Evolutionary conservation across 2,888 invertebrate species (phyloP).

Genomic region (Autographa pulchrina): DNA sequence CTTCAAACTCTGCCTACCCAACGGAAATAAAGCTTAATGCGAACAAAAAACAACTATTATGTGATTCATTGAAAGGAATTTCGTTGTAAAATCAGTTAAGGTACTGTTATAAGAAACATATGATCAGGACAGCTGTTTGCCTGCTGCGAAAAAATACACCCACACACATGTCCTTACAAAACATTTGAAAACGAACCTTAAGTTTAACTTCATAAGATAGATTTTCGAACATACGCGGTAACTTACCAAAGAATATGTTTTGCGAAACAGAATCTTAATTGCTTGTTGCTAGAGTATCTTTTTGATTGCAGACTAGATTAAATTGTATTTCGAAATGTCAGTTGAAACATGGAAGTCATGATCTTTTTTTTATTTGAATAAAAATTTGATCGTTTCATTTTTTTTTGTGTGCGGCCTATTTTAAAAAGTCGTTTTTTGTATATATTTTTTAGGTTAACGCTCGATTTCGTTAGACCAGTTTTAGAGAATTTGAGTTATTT

Average conservation of each 20-base stretch:
- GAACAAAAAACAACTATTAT: slow-evolving; percentile 41
- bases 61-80: slow-evolving; percentile 59
- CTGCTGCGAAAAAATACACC: slow-evolving; percentile 62
- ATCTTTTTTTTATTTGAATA: background rate
- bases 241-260: background rate
- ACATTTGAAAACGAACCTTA: slow-evolving; percentile 18
- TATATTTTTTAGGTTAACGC: background rate
- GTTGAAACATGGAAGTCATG: background rate
- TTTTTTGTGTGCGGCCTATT: background rate
- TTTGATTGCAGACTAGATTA: background rate
- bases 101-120: slow-evolving; percentile 81
- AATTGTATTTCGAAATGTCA: slow-evolving; percentile 1
- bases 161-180: slow-evolving; percentile 44
- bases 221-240: background rate
- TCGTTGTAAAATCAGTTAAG: slow-evolving; percentile 81
- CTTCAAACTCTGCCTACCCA: slow-evolving; percentile 29
- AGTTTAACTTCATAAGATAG: rapidly evolving
- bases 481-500: background rate
- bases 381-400: background rate
- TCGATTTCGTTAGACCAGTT: background rate
- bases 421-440: background rate
- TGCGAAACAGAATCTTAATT: slow-evolving; percentile 33
- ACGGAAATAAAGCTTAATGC: slow-evolving; percentile 32
- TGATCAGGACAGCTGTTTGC: slow-evolving; percentile 83
- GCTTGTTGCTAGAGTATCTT: background rate